A percentile compares a stretch with the other conserved stretches of the same genome.
These are phyloP conservation scores for Chionomys nivalis DNA, from an alignment of 2,113 vertebrate genomes.

Conservation along the genomic window DNA sequence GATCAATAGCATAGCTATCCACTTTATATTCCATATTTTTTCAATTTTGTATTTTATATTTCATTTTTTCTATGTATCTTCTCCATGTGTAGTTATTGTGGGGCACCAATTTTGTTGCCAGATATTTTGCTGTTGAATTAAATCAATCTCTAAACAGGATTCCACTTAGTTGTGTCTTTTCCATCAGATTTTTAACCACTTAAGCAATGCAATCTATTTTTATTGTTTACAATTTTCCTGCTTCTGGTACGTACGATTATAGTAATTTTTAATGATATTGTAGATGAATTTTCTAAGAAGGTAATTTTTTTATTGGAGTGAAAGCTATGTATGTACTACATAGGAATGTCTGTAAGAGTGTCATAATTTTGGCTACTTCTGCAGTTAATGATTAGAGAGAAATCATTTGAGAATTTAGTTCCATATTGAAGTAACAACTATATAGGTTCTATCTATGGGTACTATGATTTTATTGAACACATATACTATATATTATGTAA, in stretches of 20 bases:
- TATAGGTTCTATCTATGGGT: background rate
- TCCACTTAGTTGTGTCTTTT: background rate
- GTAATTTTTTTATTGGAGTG: background rate
- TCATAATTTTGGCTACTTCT: background rate
- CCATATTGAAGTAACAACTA: background rate
- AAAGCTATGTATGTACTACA: background rate
- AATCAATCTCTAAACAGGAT: background rate
- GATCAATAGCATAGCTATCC: background rate
- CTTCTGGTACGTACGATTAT: background rate
- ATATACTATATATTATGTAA: background rate
- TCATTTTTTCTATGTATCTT: background rate
- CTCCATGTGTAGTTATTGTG: background rate
- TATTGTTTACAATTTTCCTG: background rate
- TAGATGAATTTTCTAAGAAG: background rate
- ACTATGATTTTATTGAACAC: background rate
- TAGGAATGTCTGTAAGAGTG: background rate
- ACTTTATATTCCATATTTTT: background rate
- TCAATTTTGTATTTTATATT: no score
- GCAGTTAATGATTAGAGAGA: background rate
- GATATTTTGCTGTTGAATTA: background rate
- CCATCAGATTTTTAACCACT: background rate
- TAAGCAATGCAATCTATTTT: background rate
- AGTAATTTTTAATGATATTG: background rate
- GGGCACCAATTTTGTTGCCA: background rate
- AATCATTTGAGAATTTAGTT: background rate